Base-by-base conservation (phyloP, 37 sponge, comb jelly and placozoan genomes). In the Ephydatia muelleri region DNA sequence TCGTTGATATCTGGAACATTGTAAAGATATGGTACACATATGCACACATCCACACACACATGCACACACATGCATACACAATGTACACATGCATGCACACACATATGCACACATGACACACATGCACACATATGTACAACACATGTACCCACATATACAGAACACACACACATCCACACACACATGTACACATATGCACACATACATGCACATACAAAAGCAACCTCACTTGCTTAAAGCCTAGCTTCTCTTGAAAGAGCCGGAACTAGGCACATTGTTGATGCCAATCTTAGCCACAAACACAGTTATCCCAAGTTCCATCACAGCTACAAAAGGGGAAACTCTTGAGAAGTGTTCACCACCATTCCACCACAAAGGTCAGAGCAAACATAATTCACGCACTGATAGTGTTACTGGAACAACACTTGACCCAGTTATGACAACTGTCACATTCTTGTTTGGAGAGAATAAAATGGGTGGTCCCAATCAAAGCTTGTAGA, bases 261-360 rank as follows among this genome's bases (percentile, higher is more conserved):
- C 70, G 48, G 14, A 88, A 78, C 95, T 94, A 31, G 92, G 49
- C 3, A 43, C 48, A 74, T 94, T 94, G 5, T 72, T 31, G 25
- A 35, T 40, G 6, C 84, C 87, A 79, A 94, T 86, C 71, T 94
- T 94, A 2, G 90, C 92, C 49, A 23, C 31, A 72, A 92, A 94
- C 64, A 16, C 79, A 13, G 23, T 35, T 11, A 92, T 73, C 2
- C 77, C 67, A 5, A 94, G 67, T 27, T 94, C 88, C 67, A 22
- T 3, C n/a, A 80, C 67, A 74, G 82, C 92, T 94, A 80, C 38
- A 66, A 71, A 27, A 49, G 25, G 85, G 22, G 25, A 68, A 23
- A 80, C 29, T 30, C 27, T 29, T 34, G 72, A 71, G 72, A 31
- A 33, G 32, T 34, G 5, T 69, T 69, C 8, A 29, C 29, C 9